phyloP scores from a whole-genome alignment of 1,140 invertebrate species.

The Diabrotica undecimpunctata region DNA sequence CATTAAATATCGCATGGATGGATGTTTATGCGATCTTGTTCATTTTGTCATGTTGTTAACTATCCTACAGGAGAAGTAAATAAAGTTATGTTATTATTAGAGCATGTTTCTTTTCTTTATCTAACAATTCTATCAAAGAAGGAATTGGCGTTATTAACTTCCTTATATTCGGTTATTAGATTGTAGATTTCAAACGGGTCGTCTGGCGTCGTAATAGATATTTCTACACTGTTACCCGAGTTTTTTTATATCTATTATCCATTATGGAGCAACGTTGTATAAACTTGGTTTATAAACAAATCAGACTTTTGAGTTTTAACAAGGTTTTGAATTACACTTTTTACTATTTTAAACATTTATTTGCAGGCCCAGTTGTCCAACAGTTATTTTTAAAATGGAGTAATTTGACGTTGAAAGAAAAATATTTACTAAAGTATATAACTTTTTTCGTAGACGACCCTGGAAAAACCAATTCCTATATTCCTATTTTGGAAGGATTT shows the following conservation, averaged over 20 bases:
- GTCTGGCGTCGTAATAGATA: too few species aligned
- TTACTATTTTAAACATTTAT: background rate
- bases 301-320: background rate
- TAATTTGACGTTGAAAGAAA: constrained; percentile 10
- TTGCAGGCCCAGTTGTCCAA: constrained; percentile 9
- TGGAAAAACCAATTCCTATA: constrained; percentile 18
- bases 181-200: background rate
- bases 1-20: too few species aligned
- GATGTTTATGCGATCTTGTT: too few species aligned
- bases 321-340: background rate
- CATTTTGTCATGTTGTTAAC: too few species aligned
- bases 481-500: constrained; percentile 23
- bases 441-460: constrained; percentile 18
- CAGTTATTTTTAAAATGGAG: constrained; percentile 26
- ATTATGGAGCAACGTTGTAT: background rate
- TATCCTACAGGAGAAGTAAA: too few species aligned
- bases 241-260: background rate
- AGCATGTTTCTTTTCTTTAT: too few species aligned
- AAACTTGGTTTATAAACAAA: background rate
- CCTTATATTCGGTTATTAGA: background rate
- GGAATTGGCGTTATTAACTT: too few species aligned
- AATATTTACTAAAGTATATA: constrained; percentile 23
- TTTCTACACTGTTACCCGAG: background rate
- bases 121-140: too few species aligned
- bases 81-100: too few species aligned